Evolutionary conservation across 2,888 invertebrate species (phyloP).

Genomic region (Mellilla xanthometata): DNA sequence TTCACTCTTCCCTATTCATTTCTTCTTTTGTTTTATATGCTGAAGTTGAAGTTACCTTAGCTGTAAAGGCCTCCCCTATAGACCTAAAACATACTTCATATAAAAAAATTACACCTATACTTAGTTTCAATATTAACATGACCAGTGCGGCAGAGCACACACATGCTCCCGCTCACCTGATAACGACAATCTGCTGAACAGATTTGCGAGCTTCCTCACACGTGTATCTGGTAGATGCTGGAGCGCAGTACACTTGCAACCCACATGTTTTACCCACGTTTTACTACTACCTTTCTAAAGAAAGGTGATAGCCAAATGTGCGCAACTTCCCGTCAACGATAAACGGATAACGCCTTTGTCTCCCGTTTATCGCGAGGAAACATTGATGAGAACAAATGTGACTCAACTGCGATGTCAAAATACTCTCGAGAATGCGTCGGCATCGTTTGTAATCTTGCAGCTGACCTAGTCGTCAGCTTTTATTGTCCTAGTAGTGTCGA

Average conservation of each 20-base stretch:
- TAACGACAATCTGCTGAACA: conserved; percentile 70
- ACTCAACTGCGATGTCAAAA: conserved; percentile 32
- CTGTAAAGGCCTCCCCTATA: no score
- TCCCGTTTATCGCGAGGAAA: conserved; percentile 37
- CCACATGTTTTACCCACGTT: conserved; percentile 75
- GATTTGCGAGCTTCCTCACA: conserved; percentile 74
- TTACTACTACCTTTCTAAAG: conserved; percentile 73
- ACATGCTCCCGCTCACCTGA: conserved; percentile 39
- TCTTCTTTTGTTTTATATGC: no score
- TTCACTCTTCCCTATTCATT: no score
- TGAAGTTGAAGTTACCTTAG: no score
- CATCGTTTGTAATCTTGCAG: conserved; percentile 10
- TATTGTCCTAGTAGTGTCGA: not conserved
- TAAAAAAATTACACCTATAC: no score
- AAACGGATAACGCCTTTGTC: conserved; percentile 43
- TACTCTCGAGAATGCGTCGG: conserved; percentile 7
- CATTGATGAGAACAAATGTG: conserved; percentile 36
- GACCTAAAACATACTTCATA: no score
- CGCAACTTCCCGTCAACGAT: conserved; percentile 55
- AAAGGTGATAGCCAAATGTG: conserved; percentile 74
- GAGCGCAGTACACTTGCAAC: conserved; percentile 48
- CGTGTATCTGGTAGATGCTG: conserved; percentile 67
- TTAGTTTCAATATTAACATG: not conserved
- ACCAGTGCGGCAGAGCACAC: conserved; percentile 7
- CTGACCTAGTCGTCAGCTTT: conserved; percentile 9